Conservation (phyloP, 2,888 invertebrate genomes). For the Netelia inedita region DNA sequence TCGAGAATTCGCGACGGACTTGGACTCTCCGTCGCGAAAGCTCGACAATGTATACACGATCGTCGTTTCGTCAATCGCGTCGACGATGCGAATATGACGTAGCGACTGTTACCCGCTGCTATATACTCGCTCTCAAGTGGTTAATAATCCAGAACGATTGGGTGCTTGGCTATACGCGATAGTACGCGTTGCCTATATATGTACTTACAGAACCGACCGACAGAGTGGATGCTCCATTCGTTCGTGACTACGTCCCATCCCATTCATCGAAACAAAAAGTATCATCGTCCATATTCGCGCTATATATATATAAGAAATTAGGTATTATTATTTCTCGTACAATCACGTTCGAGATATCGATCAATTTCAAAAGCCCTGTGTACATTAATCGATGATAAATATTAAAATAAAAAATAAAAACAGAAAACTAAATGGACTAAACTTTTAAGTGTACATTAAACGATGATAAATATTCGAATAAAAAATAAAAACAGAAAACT, state of each 20-base stretch:
- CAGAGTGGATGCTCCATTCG: background rate
- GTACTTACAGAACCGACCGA: background rate
- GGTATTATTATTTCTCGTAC: background rate
- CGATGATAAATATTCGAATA: no score
- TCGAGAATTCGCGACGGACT: no score
- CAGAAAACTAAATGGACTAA: no score
- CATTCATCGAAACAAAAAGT: constrained; percentile 56
- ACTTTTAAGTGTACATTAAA: no score
- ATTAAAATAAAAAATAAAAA: no score
- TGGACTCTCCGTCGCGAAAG: no score
- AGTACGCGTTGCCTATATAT: constrained; percentile 11
- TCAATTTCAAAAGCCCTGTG: no score
- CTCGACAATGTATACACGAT: background rate
- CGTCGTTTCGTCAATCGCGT: constrained; percentile 39
- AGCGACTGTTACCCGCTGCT: constrained; percentile 6
- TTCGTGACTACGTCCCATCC: constrained; percentile 18
- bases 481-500: no score
- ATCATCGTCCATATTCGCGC: constrained; percentile 9
- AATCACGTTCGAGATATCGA: background rate
- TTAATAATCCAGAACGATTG: constrained; percentile 73
- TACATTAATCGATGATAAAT: no score
- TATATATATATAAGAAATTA: background rate
- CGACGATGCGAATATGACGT: constrained; percentile 29
- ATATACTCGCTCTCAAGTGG: constrained; percentile 68
- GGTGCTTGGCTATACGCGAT: constrained; percentile 47